Base-by-base conservation (phyloP, 2,888 invertebrate species). In the Teinopalpus imperialis region DNA sequence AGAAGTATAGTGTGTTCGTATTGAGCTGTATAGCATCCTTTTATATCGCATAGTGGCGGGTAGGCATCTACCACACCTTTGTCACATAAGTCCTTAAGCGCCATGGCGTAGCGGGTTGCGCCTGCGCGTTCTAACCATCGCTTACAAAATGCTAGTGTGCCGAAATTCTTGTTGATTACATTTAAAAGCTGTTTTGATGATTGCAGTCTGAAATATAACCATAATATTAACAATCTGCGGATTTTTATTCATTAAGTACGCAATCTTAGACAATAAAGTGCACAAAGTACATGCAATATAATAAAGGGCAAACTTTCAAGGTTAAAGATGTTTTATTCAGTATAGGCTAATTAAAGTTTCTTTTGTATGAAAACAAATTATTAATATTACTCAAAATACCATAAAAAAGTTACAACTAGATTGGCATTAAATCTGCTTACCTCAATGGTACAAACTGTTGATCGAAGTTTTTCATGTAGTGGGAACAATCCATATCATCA, bases 401-500 rank as follows among this genome's bases (percentile, higher is more conserved):
- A n/a, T n/a, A n/a, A n/a, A n/a, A n/a, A n/a, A n/a, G n/a, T n/a
- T n/a, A n/a, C n/a, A n/a, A n/a, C n/a, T n/a, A n/a, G n/a, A n/a
- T n/a, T n/a, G n/a, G n/a, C n/a, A n/a, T n/a, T n/a, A n/a, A n/a
- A n/a, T n/a, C n/a, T n/a, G n/a, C 51, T 71, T 76, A 95, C 93
- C 97, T 92, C 44, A 99, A 87, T 9, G 98, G 98, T 44, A 98
- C 96, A 75, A 95, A 98, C 54, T 94, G 92, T 59, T 94, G 94
- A 66, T 99, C 98, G 74, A 95, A 99, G 81, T 98, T 98, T 83
- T 99, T 99, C 99, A 99, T 99, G 78, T 99, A 99, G 87, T 99
- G 99, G 8, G 98, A 99, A 64, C 97, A 97, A 71, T 99, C 99
- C 96, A 98, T 97, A 71, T 99, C 99, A 73, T 99, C 99, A 72